These are phyloP conservation scores for Rhorus exstirpatorius DNA, from an alignment of 2,888 invertebrate genomes.

Conservation along the genomic window DNA sequence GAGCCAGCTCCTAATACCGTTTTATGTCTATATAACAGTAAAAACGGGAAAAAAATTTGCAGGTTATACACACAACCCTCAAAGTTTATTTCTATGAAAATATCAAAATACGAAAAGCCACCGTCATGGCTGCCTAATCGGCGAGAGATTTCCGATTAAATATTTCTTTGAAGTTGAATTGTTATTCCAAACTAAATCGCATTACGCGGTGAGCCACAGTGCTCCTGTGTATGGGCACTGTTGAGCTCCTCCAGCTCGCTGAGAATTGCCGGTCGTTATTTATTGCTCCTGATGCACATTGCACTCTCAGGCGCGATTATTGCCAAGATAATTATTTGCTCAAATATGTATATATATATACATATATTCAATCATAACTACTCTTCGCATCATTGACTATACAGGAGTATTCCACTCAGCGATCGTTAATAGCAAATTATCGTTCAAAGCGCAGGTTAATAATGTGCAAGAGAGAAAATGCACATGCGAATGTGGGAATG, in stretches of 20 bases:
- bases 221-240: conserved; percentile 1
- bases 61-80: too few species aligned
- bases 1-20: too few species aligned
- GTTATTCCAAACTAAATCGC: background rate
- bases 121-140: too few species aligned
- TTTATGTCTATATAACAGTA: too few species aligned
- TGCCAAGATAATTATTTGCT: conserved; percentile 60
- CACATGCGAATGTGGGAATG: conserved; percentile 35
- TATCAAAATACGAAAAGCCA: too few species aligned
- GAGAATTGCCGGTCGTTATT: conserved; percentile 44
- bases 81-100: too few species aligned
- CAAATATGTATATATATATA: conserved; percentile 30
- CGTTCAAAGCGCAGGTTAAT: conserved; percentile 64
- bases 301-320: conserved; percentile 43
- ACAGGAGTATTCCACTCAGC: conserved; percentile 46
- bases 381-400: conserved; percentile 54
- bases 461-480: conserved; percentile 38
- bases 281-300: conserved; percentile 38
- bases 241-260: conserved; percentile 17
- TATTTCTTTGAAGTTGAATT: too few species aligned
- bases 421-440: conserved; percentile 70
- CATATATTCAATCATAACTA: conserved; percentile 35
- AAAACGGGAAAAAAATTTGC: too few species aligned
- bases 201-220: background rate
- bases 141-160: too few species aligned